Conservation (phyloP, 2,113 vertebrate genomes). For the Bubo bubo region DNA sequence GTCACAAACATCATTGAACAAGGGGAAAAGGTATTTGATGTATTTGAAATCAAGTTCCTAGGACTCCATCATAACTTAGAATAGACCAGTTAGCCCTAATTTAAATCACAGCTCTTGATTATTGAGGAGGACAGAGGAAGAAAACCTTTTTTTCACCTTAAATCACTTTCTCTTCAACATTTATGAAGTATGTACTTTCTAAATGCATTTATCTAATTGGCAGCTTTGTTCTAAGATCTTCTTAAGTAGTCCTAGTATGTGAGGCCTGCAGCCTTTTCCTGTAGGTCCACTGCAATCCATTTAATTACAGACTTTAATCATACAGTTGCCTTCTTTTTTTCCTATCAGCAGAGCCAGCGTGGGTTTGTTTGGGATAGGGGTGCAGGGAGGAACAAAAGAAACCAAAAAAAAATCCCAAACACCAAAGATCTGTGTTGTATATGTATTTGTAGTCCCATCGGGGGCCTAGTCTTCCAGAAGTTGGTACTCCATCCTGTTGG, state of each 20-base stretch:
- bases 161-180: not conserved
- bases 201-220: not conserved
- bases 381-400: not conserved
- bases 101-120: not conserved
- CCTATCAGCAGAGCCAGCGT: not conserved
- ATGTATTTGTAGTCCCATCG: slow-evolving; percentile 30
- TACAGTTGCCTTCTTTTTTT: not conserved
- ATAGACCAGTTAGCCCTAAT: not conserved
- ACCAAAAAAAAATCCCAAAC: not conserved
- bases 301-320: not conserved
- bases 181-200: not conserved
- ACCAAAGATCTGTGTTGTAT: not conserved
- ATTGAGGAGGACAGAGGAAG: not conserved
- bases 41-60: not conserved
- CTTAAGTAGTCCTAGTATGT: not conserved
- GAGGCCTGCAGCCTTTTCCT: not conserved
- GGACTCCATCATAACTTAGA: not conserved
- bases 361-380: not conserved
- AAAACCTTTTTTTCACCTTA: not conserved
- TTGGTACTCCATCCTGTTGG: not conserved
- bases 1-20: not conserved
- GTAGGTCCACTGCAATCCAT: not conserved
- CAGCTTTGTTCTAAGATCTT: not conserved
- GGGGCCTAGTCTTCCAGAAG: not conserved
- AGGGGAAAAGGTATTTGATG: not conserved